phyloP scores from a whole-genome alignment of 2,797 vertebrate species.

The Dromococcyx pavoninus region DNA sequence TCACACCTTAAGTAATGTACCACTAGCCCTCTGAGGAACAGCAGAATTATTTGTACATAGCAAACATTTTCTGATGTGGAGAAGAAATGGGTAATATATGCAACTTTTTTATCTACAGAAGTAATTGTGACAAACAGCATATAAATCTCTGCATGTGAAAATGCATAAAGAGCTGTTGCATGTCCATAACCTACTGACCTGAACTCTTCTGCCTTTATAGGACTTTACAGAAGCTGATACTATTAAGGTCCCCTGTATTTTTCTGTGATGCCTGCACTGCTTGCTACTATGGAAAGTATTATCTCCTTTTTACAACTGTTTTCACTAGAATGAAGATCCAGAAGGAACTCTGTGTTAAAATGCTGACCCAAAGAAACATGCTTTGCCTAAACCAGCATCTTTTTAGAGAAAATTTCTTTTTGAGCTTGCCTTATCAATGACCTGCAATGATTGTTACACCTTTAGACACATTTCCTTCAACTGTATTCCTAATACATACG shows the following conservation, averaged over 20 bases:
- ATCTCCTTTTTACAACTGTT: neutral
- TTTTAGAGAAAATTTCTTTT: neutral
- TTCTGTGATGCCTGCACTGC: neutral
- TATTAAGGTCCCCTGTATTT: neutral
- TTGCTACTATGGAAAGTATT: neutral
- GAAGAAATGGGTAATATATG: neutral
- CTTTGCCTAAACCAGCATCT: neutral
- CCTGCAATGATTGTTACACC: neutral
- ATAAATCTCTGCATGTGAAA: neutral
- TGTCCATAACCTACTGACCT: neutral
- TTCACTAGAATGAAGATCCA: neutral
- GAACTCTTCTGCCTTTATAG: neutral
- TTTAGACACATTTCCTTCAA: neutral
- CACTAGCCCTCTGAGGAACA: neutral
- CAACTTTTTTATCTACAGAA: neutral
- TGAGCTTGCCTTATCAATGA: neutral
- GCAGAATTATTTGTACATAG: neutral
- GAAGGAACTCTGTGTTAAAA: neutral
- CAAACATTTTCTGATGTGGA: neutral
- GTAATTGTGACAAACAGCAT: neutral
- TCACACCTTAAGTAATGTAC: neutral
- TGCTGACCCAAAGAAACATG: neutral
- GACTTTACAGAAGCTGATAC: neutral
- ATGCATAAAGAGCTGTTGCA: neutral
- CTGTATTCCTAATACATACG: neutral